Conservation (phyloP, 2,797 vertebrate genomes). For the Pipistrellus kuhlii region DNA sequence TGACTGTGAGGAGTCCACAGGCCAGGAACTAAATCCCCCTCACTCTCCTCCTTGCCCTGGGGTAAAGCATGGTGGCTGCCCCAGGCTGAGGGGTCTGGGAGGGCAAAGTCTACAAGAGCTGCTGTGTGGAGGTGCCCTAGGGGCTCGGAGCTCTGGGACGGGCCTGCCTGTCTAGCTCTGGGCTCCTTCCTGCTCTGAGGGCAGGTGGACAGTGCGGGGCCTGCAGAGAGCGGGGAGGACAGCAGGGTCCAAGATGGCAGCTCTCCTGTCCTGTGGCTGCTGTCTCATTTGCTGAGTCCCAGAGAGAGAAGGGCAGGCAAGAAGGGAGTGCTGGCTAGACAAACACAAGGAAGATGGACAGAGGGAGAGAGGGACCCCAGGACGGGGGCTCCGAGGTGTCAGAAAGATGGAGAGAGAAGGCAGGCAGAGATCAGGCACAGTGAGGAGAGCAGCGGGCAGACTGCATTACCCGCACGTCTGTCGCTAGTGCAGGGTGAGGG, state of each 20-base stretch:
- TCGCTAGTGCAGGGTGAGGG: no score
- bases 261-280: not conserved
- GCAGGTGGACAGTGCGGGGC: no score
- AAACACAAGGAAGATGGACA: not conserved
- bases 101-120: no score
- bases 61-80: not conserved
- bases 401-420: not conserved
- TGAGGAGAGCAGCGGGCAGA: not conserved
- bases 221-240: not conserved
- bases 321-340: not conserved
- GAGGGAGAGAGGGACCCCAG: not conserved
- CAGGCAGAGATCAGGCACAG: not conserved
- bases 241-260: not conserved
- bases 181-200: not conserved
- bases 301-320: not conserved
- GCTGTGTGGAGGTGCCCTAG: not conserved
- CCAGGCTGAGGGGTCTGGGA: not conserved
- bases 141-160: accelerated
- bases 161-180: not conserved
- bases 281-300: no score
- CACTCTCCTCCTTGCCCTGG: not conserved
- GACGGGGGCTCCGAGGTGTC: accelerated
- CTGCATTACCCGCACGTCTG: not conserved
- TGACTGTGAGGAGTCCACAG: not conserved
- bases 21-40: not conserved